These are phyloP conservation scores for Episyrphus balteatus DNA, from an alignment of 1,140 invertebrate genomes.

Conservation along the genomic window DNA sequence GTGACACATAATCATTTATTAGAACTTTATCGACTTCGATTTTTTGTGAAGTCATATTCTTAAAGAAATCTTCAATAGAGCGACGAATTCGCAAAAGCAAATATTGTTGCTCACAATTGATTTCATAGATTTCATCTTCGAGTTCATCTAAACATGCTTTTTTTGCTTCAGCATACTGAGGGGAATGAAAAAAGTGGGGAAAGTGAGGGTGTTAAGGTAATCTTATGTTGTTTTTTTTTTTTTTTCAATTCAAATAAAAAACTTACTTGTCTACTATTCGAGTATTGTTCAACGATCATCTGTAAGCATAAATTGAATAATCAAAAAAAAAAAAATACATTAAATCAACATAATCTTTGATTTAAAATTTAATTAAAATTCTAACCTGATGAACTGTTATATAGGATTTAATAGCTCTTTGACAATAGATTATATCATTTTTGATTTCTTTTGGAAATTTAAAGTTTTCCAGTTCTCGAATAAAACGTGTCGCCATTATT, in stretches of 20 bases:
- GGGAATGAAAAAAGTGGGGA: too few relatives aligned
- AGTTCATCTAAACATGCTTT: constrained; percentile 18
- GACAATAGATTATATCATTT: constrained; percentile 33
- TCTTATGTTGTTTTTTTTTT: background rate
- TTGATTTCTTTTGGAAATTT: constrained; percentile 27
- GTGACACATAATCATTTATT: constrained; percentile 21
- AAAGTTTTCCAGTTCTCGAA: constrained; percentile 6
- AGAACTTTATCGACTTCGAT: constrained; percentile 13
- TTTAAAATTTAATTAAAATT: too few relatives aligned
- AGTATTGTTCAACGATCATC: too few relatives aligned
- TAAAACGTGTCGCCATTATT: background rate
- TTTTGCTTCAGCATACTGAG: too few relatives aligned
- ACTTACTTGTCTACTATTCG: too few relatives aligned
- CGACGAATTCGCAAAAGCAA: constrained; percentile 21
- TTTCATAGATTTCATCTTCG: constrained; percentile 29
- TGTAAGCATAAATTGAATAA: too few relatives aligned
- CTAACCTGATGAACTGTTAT: constrained; percentile 34
- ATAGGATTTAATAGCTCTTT: constrained; percentile 26
- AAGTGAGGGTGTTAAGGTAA: background rate
- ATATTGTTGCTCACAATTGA: constrained; percentile 29
- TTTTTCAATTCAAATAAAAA: background rate
- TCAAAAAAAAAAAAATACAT: background rate
- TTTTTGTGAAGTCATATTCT: constrained; percentile 16
- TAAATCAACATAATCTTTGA: too few relatives aligned
- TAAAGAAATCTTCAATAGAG: constrained; percentile 17